Conservation (phyloP, 2,113 vertebrate genomes). For the Malurus alboscapulatus region DNA sequence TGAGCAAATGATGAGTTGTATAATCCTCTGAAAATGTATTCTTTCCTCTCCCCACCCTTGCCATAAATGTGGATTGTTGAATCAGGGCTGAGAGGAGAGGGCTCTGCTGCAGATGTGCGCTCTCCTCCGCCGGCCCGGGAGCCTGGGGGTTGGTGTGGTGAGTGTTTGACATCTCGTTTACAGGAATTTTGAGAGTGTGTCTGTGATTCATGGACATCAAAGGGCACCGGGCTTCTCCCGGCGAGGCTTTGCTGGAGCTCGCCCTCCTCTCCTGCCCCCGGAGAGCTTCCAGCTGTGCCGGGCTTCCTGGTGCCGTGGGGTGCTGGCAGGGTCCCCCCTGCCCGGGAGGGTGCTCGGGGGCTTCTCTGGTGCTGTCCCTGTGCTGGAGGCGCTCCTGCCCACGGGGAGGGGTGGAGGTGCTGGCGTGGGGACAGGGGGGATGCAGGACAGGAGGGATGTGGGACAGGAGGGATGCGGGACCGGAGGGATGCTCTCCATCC, state of each 20-base stretch:
- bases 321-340: not conserved
- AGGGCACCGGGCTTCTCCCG: conserved; percentile 48
- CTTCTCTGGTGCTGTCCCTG: not conserved
- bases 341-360: not conserved
- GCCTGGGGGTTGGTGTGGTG: conserved; percentile 56
- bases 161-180: conserved; percentile 72
- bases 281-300: conserved; percentile 18
- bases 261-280: not conserved
- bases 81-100: conserved; percentile 63
- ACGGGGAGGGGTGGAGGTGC: not conserved
- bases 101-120: conserved; percentile 48
- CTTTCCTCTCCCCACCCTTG: conserved; percentile 62
- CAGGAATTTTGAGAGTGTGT: conserved; percentile 64
- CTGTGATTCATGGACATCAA: conserved; percentile 71
- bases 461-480: too few species aligned
- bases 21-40: conserved; percentile 70
- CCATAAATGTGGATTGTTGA: conserved; percentile 64
- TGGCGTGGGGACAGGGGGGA: not conserved
- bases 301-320: not conserved
- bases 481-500: too few species aligned
- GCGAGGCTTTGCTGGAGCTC: conserved; percentile 44
- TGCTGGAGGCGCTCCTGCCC: not conserved
- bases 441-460: not conserved
- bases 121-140: conserved; percentile 45
- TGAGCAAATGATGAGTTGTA: conserved; percentile 64